These are phyloP conservation scores for Pristionchus exspectatus DNA, from an alignment of 2,888 invertebrate genomes.

Conservation along the genomic window DNA sequence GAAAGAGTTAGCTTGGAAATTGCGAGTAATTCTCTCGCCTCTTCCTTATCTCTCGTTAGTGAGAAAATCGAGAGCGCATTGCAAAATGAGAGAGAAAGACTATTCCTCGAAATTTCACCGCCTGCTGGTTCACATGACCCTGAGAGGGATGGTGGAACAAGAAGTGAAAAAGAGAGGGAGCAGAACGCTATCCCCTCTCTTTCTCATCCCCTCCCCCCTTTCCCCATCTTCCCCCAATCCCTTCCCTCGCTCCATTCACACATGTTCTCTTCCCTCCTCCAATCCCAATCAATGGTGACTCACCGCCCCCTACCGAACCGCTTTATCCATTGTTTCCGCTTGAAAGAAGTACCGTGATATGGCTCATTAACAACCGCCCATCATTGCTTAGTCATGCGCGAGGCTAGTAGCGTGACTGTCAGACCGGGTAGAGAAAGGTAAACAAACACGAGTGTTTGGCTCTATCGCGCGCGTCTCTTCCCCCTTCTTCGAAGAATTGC, in stretches of 20 bases:
- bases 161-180: background rate
- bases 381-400: background rate
- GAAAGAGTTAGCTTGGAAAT: too few species aligned
- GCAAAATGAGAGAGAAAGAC: background rate
- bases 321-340: background rate
- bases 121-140: slow-evolving; percentile 33
- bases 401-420: background rate
- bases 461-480: background rate
- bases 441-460: slow-evolving; percentile 19
- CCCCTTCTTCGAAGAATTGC: background rate
- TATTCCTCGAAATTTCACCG: background rate
- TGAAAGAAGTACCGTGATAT: background rate
- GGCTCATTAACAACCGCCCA: background rate
- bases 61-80: background rate
- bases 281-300: slow-evolving; percentile 3
- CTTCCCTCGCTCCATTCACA: background rate
- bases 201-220: background rate
- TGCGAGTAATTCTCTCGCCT: background rate
- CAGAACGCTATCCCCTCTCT: slow-evolving; percentile 18
- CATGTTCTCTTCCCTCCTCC: slow-evolving; percentile 16
- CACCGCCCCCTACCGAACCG: background rate
- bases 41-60: background rate
- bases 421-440: background rate
- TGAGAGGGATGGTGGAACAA: background rate
- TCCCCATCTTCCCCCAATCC: background rate